Base-by-base conservation (phyloP, 2,888 invertebrate species). In the Disparrhopalites patrizii region DNA sequence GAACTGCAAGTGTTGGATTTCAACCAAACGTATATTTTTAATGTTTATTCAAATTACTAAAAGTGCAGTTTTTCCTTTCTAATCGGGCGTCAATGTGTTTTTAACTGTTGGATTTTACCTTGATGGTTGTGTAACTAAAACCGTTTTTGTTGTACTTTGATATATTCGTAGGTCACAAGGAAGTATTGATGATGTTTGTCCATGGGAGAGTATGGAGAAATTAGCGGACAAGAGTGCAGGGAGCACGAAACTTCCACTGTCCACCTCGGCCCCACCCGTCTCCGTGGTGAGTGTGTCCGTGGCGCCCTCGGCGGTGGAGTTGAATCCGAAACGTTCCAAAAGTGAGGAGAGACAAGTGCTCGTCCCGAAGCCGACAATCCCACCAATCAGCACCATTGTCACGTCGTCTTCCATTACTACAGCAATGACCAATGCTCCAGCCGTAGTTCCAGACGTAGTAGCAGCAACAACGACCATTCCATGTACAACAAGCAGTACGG, bases 141-240 rank as follows among this genome's bases (percentile, higher is more conserved):
- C n/a, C n/a, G n/a, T n/a, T n/a, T n/a, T n/a, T n/a, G n/a, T n/a
- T n/a, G n/a, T n/a, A n/a, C n/a, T n/a, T n/a, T n/a, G n/a, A n/a
- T n/a, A n/a, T 54, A 27, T 30, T 43, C 55, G 20, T 61, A 73
- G 74, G 61, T 73, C 72, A 31, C 72, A 71, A 63, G 72, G 68
- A 10, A 75, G 73, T 67, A 66, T 75, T 52, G 75, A 75, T 50
- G 75, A 75, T 31, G 75, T 75, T 3, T 75, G 75, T 57, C 75
- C 75, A 7, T 75, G 75, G 75, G 75, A 75, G 63, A 74, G 70
- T 47, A 70, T 70, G 68, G 72, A 72, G 52, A 71, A 68, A 54
- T 69, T 74, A 66, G 70, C 70, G 23, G 69, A 69, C n/a, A 71
- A 67, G 57, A 60, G 47, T 18, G 4, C 40, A 7, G 40, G 40